Base-by-base conservation (phyloP, 2,113 vertebrate species). In the Corythornis vintsioides region DNA sequence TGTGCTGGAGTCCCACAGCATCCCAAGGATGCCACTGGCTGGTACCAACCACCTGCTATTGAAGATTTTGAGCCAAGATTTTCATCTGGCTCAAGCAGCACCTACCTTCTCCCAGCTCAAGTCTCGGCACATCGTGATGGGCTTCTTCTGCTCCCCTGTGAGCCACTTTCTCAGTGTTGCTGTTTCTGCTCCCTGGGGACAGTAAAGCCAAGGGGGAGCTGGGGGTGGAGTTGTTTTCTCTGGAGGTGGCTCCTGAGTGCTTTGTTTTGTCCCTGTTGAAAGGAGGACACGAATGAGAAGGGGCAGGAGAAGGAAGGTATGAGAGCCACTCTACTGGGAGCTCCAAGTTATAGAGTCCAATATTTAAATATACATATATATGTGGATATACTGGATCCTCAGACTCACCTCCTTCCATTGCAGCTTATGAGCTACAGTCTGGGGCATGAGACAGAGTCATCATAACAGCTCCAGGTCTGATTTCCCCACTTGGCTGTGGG, bases 261-360 rank as follows among this genome's bases (percentile, higher is more conserved):
- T 86, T 95, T 56, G 83, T 66, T 57, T 69, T 97, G 48, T 97
- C 96, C 48, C 98, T 94, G 35, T 50, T 29, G 86, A 73, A 85
- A 81, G 38, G 13, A 78, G 40, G n/a, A 70, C 28, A 24, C 0
- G 42, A 60, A 84, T 20, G 61, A 61, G 76, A 90, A 65, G 29
- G 11, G 18, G 40, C 55, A 70, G 59, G 74, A 88, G 69, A 53
- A 25, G 12, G 63, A 56, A 50, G 14, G 10, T 31, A 60, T 10
- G 48, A 88, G 48, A 75, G 63, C 24, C 10, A 4, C 13, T 13
- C 10, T 26, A 5, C 28, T 20, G 28, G 18, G 63, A 94, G 31
- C 45, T 82, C 24, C 18, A 29, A 74, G 26, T 33, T 61, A 31
- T 4, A 38, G 35, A 50, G 45, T 21, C 59, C 1, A 2, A 19